Evolutionary conservation across 2,797 vertebrate species (phyloP).

Genomic region (Brachymystax lenok): DNA sequence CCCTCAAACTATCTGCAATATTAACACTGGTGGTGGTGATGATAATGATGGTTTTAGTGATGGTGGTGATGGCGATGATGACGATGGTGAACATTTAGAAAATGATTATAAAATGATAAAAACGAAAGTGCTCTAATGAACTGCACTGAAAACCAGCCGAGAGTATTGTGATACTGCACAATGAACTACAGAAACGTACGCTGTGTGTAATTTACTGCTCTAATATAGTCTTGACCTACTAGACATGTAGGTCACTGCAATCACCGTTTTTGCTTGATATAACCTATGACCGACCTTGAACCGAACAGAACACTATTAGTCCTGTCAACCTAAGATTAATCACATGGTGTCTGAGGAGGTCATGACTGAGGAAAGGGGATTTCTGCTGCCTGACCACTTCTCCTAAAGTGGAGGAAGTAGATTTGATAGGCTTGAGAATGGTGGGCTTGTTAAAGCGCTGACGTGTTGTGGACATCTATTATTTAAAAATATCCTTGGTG

Average conservation of each 20-base stretch:
- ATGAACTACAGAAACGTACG: neutral
- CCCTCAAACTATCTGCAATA: no score
- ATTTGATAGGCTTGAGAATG: neutral
- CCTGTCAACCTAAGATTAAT: neutral
- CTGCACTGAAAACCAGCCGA: neutral
- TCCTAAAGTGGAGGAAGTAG: neutral
- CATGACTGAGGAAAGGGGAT: neutral
- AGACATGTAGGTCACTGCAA: neutral
- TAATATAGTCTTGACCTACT: neutral
- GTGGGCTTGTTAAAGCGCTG: neutral
- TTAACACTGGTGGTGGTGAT: no score
- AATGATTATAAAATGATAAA: neutral
- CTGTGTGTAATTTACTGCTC: neutral
- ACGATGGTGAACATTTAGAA: neutral
- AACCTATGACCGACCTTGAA: neutral
- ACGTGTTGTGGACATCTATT: neutral
- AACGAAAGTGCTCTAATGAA: neutral
- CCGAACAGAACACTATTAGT: neutral
- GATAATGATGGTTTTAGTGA: no score
- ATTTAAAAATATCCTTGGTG: constrained; percentile 16
- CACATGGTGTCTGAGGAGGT: neutral
- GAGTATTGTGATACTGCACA: neutral
- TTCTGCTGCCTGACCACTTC: neutral
- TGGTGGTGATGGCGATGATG: no score
- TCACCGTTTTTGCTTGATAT: no score